Evolutionary conservation across 1,140 invertebrate genomes (phyloP).

Genomic region (Lepidurus apus): DNA sequence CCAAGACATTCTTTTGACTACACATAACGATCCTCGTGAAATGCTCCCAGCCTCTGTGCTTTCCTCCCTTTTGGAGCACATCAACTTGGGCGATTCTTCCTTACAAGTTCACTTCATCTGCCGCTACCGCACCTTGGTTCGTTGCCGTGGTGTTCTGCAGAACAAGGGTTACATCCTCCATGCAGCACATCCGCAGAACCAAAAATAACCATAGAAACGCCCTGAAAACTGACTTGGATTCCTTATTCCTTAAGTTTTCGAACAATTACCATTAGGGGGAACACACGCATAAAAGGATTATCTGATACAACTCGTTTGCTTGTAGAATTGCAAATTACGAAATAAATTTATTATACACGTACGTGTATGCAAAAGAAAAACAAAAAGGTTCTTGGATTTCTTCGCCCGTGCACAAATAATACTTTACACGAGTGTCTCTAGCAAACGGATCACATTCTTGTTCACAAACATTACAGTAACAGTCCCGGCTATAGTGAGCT

Average conservation of each 20-base stretch:
- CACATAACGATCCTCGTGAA: conserved; percentile 87
- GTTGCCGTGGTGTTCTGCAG: conserved; percentile 79
- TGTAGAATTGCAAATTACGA: conserved; percentile 9
- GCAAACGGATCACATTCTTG: conserved; percentile 16
- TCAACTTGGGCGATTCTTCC: conserved; percentile 27
- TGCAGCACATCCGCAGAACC: background rate
- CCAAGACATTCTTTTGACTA: conserved; percentile 86
- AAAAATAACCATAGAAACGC: background rate
- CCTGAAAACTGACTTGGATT: background rate
- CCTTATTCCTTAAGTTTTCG: background rate
- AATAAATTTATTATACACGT: conserved; percentile 14
- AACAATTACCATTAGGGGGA: background rate
- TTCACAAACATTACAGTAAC: background rate
- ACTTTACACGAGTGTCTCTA: background rate
- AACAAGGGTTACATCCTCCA: conserved; percentile 71
- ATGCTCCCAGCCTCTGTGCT: conserved; percentile 49
- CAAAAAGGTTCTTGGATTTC: too few species aligned
- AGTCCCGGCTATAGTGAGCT: background rate
- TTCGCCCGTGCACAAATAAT: background rate
- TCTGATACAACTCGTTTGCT: background rate
- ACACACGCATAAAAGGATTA: background rate
- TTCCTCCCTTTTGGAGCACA: background rate
- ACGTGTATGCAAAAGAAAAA: background rate
- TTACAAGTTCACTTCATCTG: conserved; percentile 57
- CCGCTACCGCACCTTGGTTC: conserved; percentile 79